Evolutionary conservation across 1,140 invertebrate genomes (phyloP).

Genomic region (Bombus soroeensis): DNA sequence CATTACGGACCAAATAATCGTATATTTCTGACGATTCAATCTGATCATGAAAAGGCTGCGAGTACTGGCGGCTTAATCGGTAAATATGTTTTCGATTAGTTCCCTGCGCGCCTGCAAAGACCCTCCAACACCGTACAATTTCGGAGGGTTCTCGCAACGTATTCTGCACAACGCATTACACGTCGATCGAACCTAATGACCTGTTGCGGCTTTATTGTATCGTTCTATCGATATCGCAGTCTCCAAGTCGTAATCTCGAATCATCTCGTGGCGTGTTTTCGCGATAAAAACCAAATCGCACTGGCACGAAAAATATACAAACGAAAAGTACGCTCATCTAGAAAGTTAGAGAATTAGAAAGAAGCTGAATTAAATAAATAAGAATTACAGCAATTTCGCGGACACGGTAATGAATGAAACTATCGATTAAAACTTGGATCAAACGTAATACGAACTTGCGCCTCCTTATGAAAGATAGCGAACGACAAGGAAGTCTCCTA

Average conservation of each 20-base stretch:
- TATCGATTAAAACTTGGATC: conserved; percentile 6
- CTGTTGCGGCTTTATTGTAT: conserved; percentile 55
- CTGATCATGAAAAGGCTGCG: conserved; percentile 45
- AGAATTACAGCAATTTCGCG: background rate
- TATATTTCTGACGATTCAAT: conserved; percentile 36
- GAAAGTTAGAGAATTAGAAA: background rate
- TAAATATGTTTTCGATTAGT: conserved; percentile 57
- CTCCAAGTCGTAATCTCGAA: conserved; percentile 15
- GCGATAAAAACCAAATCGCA: background rate
- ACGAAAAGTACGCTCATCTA: background rate
- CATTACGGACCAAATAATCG: conserved; percentile 5
- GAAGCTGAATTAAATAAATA: too few species aligned
- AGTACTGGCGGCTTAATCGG: conserved; percentile 47
- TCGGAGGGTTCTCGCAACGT: conserved; percentile 39
- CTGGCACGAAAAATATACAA: background rate
- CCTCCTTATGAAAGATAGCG: too few species aligned
- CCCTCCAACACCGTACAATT: conserved; percentile 47
- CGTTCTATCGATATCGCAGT: conserved; percentile 19
- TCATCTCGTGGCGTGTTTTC: conserved; percentile 15
- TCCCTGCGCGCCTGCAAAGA: conserved; percentile 26
- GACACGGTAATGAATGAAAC: background rate
- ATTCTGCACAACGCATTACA: conserved; percentile 51
- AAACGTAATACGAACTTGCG: background rate
- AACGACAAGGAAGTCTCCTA: background rate
- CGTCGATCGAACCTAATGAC: conserved; percentile 56